Evolutionary conservation across 1,140 invertebrate genomes (phyloP).

Genomic region (Protaetia brevitarsis): DNA sequence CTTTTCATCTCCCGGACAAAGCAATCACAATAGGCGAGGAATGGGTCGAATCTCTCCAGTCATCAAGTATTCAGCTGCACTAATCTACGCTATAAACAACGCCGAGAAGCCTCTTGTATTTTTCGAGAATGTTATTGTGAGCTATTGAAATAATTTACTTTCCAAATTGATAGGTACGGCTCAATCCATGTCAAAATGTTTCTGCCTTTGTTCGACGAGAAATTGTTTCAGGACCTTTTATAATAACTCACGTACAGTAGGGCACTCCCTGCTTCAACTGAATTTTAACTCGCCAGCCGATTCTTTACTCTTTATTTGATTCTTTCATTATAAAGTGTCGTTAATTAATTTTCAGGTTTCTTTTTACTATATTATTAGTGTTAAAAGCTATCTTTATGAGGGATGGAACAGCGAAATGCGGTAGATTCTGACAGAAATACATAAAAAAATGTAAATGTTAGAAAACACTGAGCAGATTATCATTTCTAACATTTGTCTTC

Average conservation of each 20-base stretch:
- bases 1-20: constrained; percentile 39
- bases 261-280: not conserved
- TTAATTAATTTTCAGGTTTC: not conserved
- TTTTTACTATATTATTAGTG: too few species aligned
- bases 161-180: constrained; percentile 42
- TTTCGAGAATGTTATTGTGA: constrained; percentile 40
- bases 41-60: constrained; percentile 34
- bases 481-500: too few species aligned
- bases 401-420: too few species aligned
- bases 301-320: constrained; percentile 8
- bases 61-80: constrained; percentile 41
- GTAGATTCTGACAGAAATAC: too few species aligned
- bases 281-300: not conserved
- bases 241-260: constrained; percentile 7
- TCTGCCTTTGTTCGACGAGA: constrained; percentile 30
- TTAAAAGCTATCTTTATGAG: too few species aligned
- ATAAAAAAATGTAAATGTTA: too few species aligned
- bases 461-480: too few species aligned
- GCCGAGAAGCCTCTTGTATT: constrained; percentile 31
- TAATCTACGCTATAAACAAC: constrained; percentile 38
- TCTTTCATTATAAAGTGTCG: not conserved
- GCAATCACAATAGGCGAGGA: constrained; percentile 33
- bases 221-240: constrained; percentile 22
- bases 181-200: constrained; percentile 41
- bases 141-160: constrained; percentile 42